Evolutionary conservation across 2,797 vertebrate species (phyloP).

Genomic region (Danionella dracula): DNA sequence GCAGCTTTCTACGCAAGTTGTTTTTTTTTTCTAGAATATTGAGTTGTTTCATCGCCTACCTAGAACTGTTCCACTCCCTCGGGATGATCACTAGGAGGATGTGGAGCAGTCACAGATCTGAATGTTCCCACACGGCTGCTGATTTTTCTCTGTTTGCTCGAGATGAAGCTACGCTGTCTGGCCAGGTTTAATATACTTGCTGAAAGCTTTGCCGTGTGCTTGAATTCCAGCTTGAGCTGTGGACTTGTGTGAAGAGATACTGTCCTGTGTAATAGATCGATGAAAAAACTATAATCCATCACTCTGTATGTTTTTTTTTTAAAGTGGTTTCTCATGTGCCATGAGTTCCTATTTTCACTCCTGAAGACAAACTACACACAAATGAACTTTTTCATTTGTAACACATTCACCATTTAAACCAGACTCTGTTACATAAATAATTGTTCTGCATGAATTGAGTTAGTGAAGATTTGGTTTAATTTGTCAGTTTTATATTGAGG

Average conservation of each 20-base stretch:
- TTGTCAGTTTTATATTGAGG: too few relatives aligned
- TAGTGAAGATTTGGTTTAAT: too few relatives aligned
- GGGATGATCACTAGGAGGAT: slow-evolving; percentile 61
- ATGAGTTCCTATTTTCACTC: slow-evolving; percentile 70
- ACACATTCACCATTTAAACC: too few relatives aligned
- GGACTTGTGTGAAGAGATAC: slow-evolving; percentile 39
- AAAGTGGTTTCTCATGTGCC: slow-evolving; percentile 71
- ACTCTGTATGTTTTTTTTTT: slow-evolving; percentile 67
- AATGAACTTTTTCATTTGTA: too few relatives aligned
- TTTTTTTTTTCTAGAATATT: slow-evolving; percentile 8
- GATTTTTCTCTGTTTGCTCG: slow-evolving; percentile 5
- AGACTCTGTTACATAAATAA: too few relatives aligned
- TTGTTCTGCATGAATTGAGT: too few relatives aligned
- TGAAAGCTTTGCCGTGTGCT: slow-evolving; percentile 23
- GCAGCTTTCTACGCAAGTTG: slow-evolving; percentile 3
- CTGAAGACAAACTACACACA: slow-evolving; percentile 67
- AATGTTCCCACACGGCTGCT: slow-evolving; percentile 19
- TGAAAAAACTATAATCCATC: slow-evolving; percentile 47
- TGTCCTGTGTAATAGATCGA: slow-evolving; percentile 45
- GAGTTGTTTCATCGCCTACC: slow-evolving; percentile 42
- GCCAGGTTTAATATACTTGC: slow-evolving; percentile 22
- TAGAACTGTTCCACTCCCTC: slow-evolving; percentile 48
- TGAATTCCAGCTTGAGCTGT: not conserved
- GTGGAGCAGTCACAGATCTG: slow-evolving; percentile 39
- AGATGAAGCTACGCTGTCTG: slow-evolving; percentile 48